A percentile compares a stretch with the other conserved stretches of the same genome.
phyloP scores from a whole-genome alignment of 2,888 invertebrate species.

The Pammene fasciana region DNA sequence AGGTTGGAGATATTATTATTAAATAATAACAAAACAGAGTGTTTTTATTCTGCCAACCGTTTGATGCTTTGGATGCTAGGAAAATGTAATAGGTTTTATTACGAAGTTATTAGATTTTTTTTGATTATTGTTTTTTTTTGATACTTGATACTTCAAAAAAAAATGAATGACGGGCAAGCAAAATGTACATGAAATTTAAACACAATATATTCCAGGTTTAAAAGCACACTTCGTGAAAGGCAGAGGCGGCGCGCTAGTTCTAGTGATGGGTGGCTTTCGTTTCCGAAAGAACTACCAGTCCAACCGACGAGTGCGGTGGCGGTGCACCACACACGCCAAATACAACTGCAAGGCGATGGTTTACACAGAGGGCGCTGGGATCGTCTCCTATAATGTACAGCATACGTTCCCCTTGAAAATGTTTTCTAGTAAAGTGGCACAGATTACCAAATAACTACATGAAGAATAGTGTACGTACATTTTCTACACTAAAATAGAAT shows the following conservation, averaged over 20 bases:
- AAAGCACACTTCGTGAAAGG: conserved; percentile 45
- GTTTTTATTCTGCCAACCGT: too few species aligned
- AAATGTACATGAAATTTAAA: too few species aligned
- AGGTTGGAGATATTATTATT: too few species aligned
- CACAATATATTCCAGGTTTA: conserved; percentile 14
- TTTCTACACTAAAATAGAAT: too few species aligned
- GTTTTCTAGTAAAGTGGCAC: neutral
- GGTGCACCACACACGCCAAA: conserved; percentile 53
- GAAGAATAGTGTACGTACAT: too few species aligned
- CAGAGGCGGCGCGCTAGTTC: conserved; percentile 44
- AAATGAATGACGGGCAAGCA: too few species aligned
- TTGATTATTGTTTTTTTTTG: too few species aligned
- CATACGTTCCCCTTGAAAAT: conserved; percentile 28
- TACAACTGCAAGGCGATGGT: conserved; percentile 51
- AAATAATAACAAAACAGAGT: too few species aligned
- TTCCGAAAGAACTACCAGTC: conserved; percentile 44
- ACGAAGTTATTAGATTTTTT: too few species aligned
- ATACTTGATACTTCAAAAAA: too few species aligned
- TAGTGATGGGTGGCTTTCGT: conserved; percentile 45
- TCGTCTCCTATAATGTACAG: conserved; percentile 28
- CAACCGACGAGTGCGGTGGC: conserved; percentile 47
- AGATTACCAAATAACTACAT: neutral
- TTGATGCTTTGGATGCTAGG: too few species aligned
- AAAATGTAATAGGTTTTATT: too few species aligned
- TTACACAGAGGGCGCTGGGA: conserved; percentile 47